Percentiles rank a stretch among this genome's conserved stretches.
Evolutionary conservation across 1,140 invertebrate genomes (phyloP).

Genomic region (Macrosteles quadrilineatus): DNA sequence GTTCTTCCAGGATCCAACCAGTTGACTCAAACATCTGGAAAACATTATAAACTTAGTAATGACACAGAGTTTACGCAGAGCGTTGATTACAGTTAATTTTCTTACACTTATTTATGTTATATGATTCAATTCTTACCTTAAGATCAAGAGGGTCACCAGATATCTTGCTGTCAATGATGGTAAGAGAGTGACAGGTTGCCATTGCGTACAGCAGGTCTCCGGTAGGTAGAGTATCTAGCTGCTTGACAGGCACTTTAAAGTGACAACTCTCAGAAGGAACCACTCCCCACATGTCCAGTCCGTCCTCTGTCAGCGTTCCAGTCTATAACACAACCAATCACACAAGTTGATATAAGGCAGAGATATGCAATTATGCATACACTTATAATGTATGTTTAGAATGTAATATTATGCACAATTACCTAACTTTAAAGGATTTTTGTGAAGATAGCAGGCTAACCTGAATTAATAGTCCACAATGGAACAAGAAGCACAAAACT

Average conservation of each 20-base stretch:
- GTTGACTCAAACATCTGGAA: slow-evolving; percentile 80
- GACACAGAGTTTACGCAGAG: too few species aligned
- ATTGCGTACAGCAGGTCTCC: slow-evolving; percentile 59
- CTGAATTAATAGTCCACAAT: too few species aligned
- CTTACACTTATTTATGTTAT: too few species aligned
- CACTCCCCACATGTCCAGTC: slow-evolving; percentile 88
- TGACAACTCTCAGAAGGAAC: slow-evolving; percentile 62
- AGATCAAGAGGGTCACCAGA: slow-evolving; percentile 84
- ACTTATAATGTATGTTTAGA: too few species aligned
- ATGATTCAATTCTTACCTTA: slow-evolving; percentile 59
- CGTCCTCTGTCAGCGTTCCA: slow-evolving; percentile 93
- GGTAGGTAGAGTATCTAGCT: slow-evolving; percentile 52
- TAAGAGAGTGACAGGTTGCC: slow-evolving; percentile 81
- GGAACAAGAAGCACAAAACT: too few species aligned
- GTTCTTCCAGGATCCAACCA: slow-evolving; percentile 85
- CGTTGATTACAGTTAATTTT: too few species aligned
- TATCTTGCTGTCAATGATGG: slow-evolving; percentile 72
- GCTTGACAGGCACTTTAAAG: slow-evolving; percentile 61
- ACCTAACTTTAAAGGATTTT: too few species aligned
- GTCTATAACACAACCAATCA: slow-evolving; percentile 66
- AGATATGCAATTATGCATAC: too few species aligned
- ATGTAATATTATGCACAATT: too few species aligned
- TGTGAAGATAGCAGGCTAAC: too few species aligned
- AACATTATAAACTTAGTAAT: slow-evolving; percentile 3
- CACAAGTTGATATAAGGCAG: slow-evolving; percentile 16